phyloP scores from a whole-genome alignment of 1,140 invertebrate species.

The Papilio aristodemus region DNA sequence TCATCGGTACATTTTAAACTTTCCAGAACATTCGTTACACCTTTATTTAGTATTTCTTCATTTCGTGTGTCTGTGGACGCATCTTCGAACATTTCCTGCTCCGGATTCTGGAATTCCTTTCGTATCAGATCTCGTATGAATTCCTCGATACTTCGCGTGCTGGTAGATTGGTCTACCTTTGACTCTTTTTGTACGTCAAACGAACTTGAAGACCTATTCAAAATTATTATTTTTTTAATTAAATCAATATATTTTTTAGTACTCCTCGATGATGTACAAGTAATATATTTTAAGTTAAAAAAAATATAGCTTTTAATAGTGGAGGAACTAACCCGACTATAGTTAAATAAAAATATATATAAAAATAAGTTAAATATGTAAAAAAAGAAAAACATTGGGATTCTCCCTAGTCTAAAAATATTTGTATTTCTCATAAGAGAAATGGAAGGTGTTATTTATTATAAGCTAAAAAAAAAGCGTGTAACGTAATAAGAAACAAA shows the following conservation, averaged over 20 bases:
- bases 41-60: conserved; percentile 60
- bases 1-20: conserved; percentile 51
- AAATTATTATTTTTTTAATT: background rate
- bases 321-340: too few relatives aligned
- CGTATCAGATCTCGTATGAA: conserved; percentile 66
- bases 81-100: conserved; percentile 57
- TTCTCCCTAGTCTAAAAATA: too few relatives aligned
- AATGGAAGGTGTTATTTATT: too few relatives aligned
- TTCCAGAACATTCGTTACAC: conserved; percentile 63
- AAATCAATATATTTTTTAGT: too few relatives aligned
- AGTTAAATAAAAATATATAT: too few relatives aligned
- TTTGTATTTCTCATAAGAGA: too few relatives aligned
- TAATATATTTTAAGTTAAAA: background rate
- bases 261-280: background rate
- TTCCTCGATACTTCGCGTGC: conserved; percentile 68
- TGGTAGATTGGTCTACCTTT: conserved; percentile 64
- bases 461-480: background rate
- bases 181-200: conserved; percentile 34
- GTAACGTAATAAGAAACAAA: background rate
- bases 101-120: conserved; percentile 63
- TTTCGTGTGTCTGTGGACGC: conserved; percentile 41
- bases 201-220: conserved; percentile 29
- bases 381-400: too few relatives aligned
- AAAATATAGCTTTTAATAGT: background rate
- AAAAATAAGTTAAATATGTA: too few relatives aligned